Percentiles rank a stretch among this genome's conserved stretches.
Evolutionary conservation across 2,797 vertebrate species (phyloP).

Genomic region (Coregonus sp.): DNA sequence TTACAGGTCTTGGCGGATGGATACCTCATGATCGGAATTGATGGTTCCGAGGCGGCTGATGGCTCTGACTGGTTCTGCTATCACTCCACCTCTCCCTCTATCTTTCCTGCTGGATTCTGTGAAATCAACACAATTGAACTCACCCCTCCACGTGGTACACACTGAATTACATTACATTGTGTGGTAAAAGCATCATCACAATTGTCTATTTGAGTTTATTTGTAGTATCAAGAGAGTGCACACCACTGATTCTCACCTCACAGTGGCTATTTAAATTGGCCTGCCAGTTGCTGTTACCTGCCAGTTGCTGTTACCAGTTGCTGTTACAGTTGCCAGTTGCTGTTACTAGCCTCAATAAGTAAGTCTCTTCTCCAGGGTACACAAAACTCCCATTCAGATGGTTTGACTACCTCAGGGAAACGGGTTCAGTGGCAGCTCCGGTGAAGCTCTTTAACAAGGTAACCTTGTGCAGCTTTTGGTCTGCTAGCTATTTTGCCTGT

Average conservation of each 20-base stretch:
- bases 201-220: background rate
- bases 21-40: conserved; percentile 93
- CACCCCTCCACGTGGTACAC: conserved; percentile 88
- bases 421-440: conserved; percentile 86
- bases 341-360: conserved; percentile 4
- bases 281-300: background rate
- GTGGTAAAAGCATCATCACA: background rate
- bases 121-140: conserved; percentile 93
- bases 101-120: conserved; percentile 94
- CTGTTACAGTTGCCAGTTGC: conserved; percentile 1
- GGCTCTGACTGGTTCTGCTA: conserved; percentile 98
- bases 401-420: conserved; percentile 94
- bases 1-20: conserved; percentile 88
- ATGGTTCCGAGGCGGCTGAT: conserved; percentile 91
- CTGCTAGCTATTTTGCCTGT: background rate
- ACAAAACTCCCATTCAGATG: conserved; percentile 89
- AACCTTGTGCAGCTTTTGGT: conserved; percentile 39
- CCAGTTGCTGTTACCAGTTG: background rate
- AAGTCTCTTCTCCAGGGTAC: conserved; percentile 76
- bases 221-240: background rate
- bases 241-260: background rate
- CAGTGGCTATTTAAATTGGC: background rate
- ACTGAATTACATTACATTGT: background rate
- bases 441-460: conserved; percentile 94
- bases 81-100: conserved; percentile 88